phyloP scores from a whole-genome alignment of 2,888 invertebrate genomes.

The Gastracanthus pulcherrimus region DNA sequence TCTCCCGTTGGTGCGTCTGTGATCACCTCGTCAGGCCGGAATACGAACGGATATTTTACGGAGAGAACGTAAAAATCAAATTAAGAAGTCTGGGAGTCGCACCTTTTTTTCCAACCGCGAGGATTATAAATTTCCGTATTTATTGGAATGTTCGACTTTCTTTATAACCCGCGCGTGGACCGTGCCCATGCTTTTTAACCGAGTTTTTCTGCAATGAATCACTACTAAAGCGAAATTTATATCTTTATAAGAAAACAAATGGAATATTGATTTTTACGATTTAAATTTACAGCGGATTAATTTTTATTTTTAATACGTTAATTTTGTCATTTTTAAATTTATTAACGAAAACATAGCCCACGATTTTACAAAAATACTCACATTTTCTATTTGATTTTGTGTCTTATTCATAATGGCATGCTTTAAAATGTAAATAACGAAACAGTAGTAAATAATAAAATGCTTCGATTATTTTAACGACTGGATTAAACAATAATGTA shows the following conservation, averaged over 20 bases:
- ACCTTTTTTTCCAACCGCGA: background rate
- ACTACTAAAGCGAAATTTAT: slow-evolving; percentile 6
- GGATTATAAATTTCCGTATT: slow-evolving; percentile 41
- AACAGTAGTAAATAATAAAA: too few relatives aligned
- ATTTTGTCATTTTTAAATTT: background rate
- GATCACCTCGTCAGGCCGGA: too few relatives aligned
- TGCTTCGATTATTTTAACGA: too few relatives aligned
- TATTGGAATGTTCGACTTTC: slow-evolving; percentile 42
- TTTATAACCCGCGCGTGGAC: background rate
- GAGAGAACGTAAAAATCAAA: slow-evolving; percentile 37
- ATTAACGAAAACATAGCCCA: background rate
- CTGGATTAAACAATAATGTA: too few relatives aligned
- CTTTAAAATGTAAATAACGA: too few relatives aligned
- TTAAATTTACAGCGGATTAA: background rate
- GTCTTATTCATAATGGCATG: too few relatives aligned
- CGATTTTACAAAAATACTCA: too few relatives aligned
- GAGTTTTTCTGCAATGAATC: slow-evolving; percentile 39
- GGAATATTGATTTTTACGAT: slow-evolving; percentile 2
- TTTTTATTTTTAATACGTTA: background rate
- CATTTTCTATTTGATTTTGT: too few relatives aligned
- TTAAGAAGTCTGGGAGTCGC: slow-evolving; percentile 21
- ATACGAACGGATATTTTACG: slow-evolving; percentile 34
- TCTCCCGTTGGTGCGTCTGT: too few relatives aligned
- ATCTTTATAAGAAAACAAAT: background rate
- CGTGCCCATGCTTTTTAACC: background rate